phyloP scores from a whole-genome alignment of 2,888 invertebrate species.

The Melikaiella ostensackeni region DNA sequence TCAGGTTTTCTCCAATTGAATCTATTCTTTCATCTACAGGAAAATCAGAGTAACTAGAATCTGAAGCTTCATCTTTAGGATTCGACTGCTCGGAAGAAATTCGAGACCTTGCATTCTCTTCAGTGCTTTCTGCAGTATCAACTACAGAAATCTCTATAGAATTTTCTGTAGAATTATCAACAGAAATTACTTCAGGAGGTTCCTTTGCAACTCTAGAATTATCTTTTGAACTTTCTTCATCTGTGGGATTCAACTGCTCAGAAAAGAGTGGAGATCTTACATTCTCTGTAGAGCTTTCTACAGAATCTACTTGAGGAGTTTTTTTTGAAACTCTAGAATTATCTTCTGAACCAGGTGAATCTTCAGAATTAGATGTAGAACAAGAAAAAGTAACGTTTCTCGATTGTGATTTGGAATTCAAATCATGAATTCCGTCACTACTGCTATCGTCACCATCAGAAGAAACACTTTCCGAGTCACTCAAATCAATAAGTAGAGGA shows the following conservation, averaged over 20 bases:
- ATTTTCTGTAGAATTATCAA: background rate
- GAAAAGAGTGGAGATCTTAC: background rate
- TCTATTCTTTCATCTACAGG: background rate
- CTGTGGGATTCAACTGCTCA: background rate
- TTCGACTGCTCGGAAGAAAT: background rate
- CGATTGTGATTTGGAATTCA: background rate
- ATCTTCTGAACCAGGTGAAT: background rate
- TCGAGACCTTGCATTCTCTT: background rate
- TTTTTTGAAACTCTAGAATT: background rate
- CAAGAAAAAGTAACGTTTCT: background rate
- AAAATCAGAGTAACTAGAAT: slow-evolving; percentile 9
- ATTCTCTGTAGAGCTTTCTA: background rate
- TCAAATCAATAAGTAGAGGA: slow-evolving; percentile 67
- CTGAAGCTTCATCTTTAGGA: background rate
- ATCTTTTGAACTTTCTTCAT: background rate
- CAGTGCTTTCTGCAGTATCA: background rate
- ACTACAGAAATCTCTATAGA: background rate
- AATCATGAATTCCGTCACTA: slow-evolving; percentile 24
- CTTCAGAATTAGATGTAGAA: slow-evolving; percentile 15
- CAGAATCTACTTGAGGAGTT: background rate
- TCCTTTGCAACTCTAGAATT: background rate
- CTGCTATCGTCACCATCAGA: slow-evolving; percentile 32
- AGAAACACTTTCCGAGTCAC: slow-evolving; percentile 65
- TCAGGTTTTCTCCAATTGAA: slow-evolving; percentile 48
- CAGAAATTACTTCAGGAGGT: background rate